phyloP scores from a whole-genome alignment of 2,797 vertebrate genomes.

The Phaenicophaeus curvirostris region DNA sequence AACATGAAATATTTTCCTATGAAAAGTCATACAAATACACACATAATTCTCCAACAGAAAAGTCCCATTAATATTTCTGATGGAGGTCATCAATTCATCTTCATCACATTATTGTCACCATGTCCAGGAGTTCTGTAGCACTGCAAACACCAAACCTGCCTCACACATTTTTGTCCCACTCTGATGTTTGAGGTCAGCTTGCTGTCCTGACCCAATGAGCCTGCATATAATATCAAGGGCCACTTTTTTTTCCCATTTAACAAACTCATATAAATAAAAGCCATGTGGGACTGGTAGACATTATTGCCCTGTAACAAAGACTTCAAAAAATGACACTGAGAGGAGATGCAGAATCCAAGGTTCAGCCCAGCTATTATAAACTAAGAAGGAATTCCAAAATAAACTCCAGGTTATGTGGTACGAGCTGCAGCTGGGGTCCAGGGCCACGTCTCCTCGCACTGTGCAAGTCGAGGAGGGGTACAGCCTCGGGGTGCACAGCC shows the following conservation, averaged over 20 bases:
- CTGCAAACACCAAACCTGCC: neutral
- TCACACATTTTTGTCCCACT: rapidly evolving
- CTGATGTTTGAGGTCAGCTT: neutral
- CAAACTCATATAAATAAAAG: too few relatives aligned
- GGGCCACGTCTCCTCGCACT: too few relatives aligned
- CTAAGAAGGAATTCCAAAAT: too few relatives aligned
- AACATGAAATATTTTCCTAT: conserved; percentile 38
- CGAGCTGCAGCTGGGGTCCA: too few relatives aligned
- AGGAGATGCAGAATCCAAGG: too few relatives aligned
- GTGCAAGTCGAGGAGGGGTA: too few relatives aligned
- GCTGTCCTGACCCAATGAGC: neutral
- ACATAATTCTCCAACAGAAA: conserved; percentile 41
- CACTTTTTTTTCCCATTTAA: too few relatives aligned
- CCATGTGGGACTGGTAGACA: too few relatives aligned
- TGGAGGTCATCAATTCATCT: neutral
- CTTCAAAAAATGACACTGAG: too few relatives aligned
- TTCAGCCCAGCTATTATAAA: too few relatives aligned
- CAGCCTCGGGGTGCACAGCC: neutral
- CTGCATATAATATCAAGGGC: neutral
- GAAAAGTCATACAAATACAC: conserved; percentile 45
- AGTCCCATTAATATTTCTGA: conserved; percentile 40
- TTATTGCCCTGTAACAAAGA: too few relatives aligned
- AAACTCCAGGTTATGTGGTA: too few relatives aligned
- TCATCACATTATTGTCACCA: neutral
- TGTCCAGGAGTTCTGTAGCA: neutral